Base-by-base conservation (phyloP, 2,888 invertebrate genomes). In the Drosophila algonquin region DNA sequence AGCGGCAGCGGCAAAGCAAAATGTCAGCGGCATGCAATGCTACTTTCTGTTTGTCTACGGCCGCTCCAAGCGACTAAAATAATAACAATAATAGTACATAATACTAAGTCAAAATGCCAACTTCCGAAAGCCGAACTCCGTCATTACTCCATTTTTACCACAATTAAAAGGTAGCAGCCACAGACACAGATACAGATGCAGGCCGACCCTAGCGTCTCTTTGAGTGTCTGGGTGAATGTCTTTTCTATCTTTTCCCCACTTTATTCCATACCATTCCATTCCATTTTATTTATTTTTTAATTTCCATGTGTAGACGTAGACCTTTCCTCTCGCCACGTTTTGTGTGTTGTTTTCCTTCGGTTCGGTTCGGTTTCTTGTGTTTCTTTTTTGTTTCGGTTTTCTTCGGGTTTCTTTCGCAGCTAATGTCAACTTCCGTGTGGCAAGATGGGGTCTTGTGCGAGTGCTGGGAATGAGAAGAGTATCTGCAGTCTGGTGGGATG, bases 61-160 rank as follows among this genome's bases (percentile, higher is more conserved):
- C 73, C 73, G 76, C 73, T 63, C 45, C 72, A 52, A 61, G 60
- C 64, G 67, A 74, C 77, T 80, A 76, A 85, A 73, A 73, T 81
- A 82, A 85, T 78, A 83, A 86, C 81, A 82, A 86, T 79, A 79
- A 82, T 79, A 79, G 79, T 76, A 75, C 69, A 75, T 77, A 85
- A 82, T 80, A 79, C 80, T 80, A 75, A 72, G 51, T 79, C 75
- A 80, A 83, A 83, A 86, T 79, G 79, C 75, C 81, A 71, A 86
- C 83, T 86, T 86, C 83, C 83, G 83, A 83, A 77, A 74, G 71
- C 65, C 76, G 73, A 69, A 63, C 69, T 59, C 67, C 73, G 76
- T 81, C 83, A 79, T 82, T 75, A 84, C 79, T 79, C 73, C 76
- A 80, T 77, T 84, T 80, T 71, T 73, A 69, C 71, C 63, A 78